Evolutionary conservation across 2,113 vertebrate genomes (phyloP), one percentile per base, ranked within the genome.

Genomic region (Terrapene triunguis): DNA sequence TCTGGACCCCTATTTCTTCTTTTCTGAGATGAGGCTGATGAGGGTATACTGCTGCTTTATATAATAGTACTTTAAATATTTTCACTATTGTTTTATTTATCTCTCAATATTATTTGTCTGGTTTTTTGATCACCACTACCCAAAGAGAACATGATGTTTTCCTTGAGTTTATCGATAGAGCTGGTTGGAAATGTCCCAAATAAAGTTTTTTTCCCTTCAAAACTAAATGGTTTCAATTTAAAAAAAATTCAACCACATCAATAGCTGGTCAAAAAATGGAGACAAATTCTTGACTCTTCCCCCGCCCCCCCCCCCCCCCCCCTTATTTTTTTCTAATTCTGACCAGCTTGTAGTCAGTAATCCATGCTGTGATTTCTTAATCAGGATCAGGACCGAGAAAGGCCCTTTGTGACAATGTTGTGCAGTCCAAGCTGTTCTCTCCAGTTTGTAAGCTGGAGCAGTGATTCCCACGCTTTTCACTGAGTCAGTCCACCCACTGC

Each of bases 21-120:
- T 5, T 80, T 7, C 1, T 11, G 1, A 2, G 74, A 47, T 65
- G 47, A 2, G 89, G n/a, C 32, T 50, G 3, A 88, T 11, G 27
- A 59, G 3, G 0, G n/a, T 16, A 1, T 2, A 44, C 62, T 84
- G 29, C 2, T 72, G 88, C 59, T 5, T 92, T 50, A 3, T 6
- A 14, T 21, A 17, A 19, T 44, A 84, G 9, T 72, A 74, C 5
- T 81, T 84, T 22, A 35, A 54, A 54, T 54, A 54, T 54, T 81
- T 81, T 42, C 54, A 65, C 16, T 32, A 32, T 53, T 69, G 65
- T 51, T 85, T 44, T 44, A 38, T 85, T 14, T 54, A 21, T 54
- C 19, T 54, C 53, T 54, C 8, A 54, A 54, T 54, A 54, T 54
- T 54, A 21, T 54, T 21, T 54, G 14, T 42, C 16, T 91, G 42